phyloP scores from a whole-genome alignment of 2,797 vertebrate genomes.

The Ceyx erithaca region DNA sequence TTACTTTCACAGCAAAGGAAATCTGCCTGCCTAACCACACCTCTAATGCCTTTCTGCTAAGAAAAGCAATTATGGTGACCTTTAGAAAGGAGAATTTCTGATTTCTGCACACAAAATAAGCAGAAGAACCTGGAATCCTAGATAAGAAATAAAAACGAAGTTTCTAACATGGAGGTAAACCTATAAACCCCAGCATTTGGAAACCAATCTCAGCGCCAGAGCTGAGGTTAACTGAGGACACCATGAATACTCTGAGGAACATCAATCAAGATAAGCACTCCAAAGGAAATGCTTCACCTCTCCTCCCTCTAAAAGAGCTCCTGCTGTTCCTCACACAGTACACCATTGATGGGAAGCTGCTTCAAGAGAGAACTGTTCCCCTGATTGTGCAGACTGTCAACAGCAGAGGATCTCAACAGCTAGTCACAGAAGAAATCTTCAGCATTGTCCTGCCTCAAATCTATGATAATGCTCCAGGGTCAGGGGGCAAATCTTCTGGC shows the following conservation, averaged over 20 bases:
- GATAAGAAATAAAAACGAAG: neutral
- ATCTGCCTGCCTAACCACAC: neutral
- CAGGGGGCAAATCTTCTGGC: neutral
- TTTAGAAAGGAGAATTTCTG: neutral
- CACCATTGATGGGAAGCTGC: neutral
- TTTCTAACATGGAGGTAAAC: neutral
- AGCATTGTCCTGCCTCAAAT: neutral
- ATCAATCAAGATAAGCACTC: conserved; percentile 25
- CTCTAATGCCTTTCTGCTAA: neutral
- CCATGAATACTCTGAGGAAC: neutral
- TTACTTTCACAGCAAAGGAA: neutral
- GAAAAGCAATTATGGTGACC: neutral
- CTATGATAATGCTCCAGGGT: neutral
- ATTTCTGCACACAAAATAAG: neutral
- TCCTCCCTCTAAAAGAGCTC: neutral
- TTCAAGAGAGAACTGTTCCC: conserved; percentile 3
- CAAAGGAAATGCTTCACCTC: neutral
- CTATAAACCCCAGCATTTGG: neutral
- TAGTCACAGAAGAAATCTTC: neutral
- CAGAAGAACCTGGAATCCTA: neutral
- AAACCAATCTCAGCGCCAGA: neutral
- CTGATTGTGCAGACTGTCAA: conserved; percentile 28
- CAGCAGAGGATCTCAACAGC: conserved; percentile 16
- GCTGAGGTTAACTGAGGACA: conserved; percentile 7
- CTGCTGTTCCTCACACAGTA: neutral